Evolutionary conservation across 2,888 invertebrate genomes (phyloP), one percentile per base, ranked within the genome.

Genomic region (Nebria brevicollis): DNA sequence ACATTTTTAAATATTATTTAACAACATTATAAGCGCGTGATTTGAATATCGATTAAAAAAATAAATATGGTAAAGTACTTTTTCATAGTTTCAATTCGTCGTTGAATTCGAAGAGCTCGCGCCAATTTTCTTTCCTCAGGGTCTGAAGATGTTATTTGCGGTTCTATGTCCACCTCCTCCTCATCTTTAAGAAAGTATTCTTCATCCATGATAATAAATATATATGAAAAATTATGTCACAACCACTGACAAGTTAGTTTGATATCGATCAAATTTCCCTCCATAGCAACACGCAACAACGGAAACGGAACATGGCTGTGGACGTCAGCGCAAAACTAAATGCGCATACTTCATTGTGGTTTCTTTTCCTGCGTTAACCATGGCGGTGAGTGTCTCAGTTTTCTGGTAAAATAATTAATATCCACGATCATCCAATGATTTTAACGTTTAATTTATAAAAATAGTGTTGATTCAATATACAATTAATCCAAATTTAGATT

Each of bases 121-220:
- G 93, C 95, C 68, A 93, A 90, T 88, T 95, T 95, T 84, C 95
- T 89, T 87, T 95, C 95, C 74, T 91, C 90, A 8, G 94, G 92
- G 87, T 94, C 93, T 4, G 87, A 86, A 0, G 95, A 94, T 0
- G 90, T 91, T 54, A 93, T 89, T 84, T 92, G 92, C 1, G 93
- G 92, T 84, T 92, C 93, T 2, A 90, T 89, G 86, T 90, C 89
- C 10, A 90, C 90, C 41, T 90, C 79, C 54, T 82, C 79, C 41
- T 82, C 79, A 54, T 75, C 77, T 66, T 11, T 34, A 34, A 26
- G 15, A 15, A 83, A 75, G 15, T 70, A 70, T 20, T 77, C 72
- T 34, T 82, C 83, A 13, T 83, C 83, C 84, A 84, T 84, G 80
- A 82, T 83, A 43, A 34, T 72, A 80, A n/a, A 64, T 7, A 34